A percentile compares a stretch with the other conserved stretches of the same genome.
These are phyloP conservation scores for Uloborus diversus DNA, from an alignment of 1,140 invertebrate species.

Conservation along the genomic window DNA sequence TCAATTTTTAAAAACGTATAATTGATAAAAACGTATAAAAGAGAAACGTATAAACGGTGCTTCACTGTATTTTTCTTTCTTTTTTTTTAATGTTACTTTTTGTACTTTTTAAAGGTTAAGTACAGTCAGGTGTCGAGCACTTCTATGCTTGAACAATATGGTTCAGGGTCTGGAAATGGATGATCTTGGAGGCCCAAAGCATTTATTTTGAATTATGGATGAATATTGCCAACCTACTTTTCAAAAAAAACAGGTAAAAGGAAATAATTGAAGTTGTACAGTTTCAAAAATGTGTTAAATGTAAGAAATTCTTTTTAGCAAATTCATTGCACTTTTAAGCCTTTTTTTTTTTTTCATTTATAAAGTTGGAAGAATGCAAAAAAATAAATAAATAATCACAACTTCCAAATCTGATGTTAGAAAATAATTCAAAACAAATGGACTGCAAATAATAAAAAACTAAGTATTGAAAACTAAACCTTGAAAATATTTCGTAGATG, in stretches of 20 bases:
- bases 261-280: too few species aligned
- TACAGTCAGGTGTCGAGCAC: conserved; percentile 69
- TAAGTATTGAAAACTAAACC: too few species aligned
- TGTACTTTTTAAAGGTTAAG: conserved; percentile 62
- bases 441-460: too few species aligned
- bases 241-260: conserved; percentile 63
- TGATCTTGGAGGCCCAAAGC: conserved; percentile 71
- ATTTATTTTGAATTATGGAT: conserved; percentile 68
- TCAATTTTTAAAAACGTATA: too few species aligned
- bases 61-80: too few species aligned
- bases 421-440: too few species aligned
- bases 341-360: background rate
- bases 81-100: background rate
- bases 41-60: too few species aligned
- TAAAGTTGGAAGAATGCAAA: background rate
- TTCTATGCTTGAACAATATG: conserved; percentile 76
- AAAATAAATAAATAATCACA: background rate
- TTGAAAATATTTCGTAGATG: too few species aligned
- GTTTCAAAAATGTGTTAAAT: background rate
- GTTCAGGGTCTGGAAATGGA: conserved; percentile 71
- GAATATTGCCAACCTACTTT: conserved; percentile 71
- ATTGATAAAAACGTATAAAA: too few species aligned
- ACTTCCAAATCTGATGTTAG: too few species aligned
- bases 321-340: too few species aligned
- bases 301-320: too few species aligned